Base-by-base conservation (phyloP, 2,797 vertebrate genomes). In the Holocentrus rufus region DNA sequence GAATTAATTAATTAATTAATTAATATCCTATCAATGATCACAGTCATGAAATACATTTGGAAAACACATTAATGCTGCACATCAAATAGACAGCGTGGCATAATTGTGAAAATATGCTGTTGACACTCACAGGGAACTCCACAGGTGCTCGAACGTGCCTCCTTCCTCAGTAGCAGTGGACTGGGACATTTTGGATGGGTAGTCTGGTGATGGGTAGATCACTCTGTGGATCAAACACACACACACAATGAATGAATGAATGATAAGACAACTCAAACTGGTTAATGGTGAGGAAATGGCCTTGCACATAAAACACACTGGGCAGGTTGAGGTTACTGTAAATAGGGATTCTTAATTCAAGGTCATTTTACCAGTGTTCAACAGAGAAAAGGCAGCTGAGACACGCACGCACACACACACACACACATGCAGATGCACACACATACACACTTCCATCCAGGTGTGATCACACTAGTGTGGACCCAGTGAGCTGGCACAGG, bases 51-150 rank as follows among this genome's bases (percentile, higher is more conserved):
- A 15, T 30, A 30, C 25, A 55, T 17, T 55, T n/a, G 18, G 17
- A 25, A 9, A 55, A 55, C 15, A 54, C 20, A 53, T 36, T 34
- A 36, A 10, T 18, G 20, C 57, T 39, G 31, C 5, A 22, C 9
- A 39, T 14, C n/a, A 39, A 59, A 39, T 22, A 17, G 36, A 70
- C 78, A 74, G 13, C 65, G 30, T 65, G 82, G 27, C 8, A 52
- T 64, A 10, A 10, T 77, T 13, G 69, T 42, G 36, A 10, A 18
- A 22, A 70, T 50, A 54, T 81, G 69, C 68, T 85, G 76, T 54
- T 76, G 61, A 69, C 66, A 97, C 98, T 98, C 85, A 99, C 98
- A 99, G 90, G 0, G 96, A 96, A 86, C 94, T 97, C 98, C 98
- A 99, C 80, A 99, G 96, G 83, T 98, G 95, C 84, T 98, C 96